Percentiles rank a stretch among this genome's conserved stretches.
Evolutionary conservation across 2,113 vertebrate species (phyloP).

Genomic region (Semnornis frantzii): DNA sequence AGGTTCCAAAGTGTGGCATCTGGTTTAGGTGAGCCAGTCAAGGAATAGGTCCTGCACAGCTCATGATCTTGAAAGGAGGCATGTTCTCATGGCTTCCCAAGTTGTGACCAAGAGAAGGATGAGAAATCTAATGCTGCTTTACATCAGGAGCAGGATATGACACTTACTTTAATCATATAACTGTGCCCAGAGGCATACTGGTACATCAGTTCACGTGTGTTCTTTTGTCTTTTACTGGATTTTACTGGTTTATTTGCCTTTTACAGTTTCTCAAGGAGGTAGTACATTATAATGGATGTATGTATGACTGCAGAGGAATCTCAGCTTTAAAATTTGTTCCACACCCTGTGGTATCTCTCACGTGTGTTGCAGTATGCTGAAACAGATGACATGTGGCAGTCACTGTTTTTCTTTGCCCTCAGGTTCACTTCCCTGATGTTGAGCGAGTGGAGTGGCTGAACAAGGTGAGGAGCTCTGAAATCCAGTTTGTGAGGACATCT

Average conservation of each 20-base stretch:
- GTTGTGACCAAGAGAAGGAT: neutral
- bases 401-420: constrained; percentile 10
- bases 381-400: neutral
- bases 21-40: neutral
- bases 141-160: constrained; percentile 33
- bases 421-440: constrained; percentile 92
- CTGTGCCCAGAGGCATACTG: neutral
- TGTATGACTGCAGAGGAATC: neutral
- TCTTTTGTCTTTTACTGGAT: neutral
- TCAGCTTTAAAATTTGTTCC: neutral
- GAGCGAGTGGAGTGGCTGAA: constrained; percentile 95
- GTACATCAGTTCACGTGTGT: neutral
- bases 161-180: constrained; percentile 9
- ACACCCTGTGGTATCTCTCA: fast-evolving
- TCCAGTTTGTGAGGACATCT: constrained; percentile 59
- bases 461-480: constrained; percentile 82
- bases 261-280: neutral
- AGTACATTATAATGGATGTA: neutral
- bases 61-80: neutral
- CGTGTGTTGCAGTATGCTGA: neutral
- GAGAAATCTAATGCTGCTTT: constrained; percentile 28
- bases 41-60: neutral
- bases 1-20: neutral
- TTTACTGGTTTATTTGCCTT: neutral
- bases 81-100: neutral